Evolutionary conservation across 1,140 invertebrate genomes (phyloP).

Genomic region (Nebria ingens): DNA sequence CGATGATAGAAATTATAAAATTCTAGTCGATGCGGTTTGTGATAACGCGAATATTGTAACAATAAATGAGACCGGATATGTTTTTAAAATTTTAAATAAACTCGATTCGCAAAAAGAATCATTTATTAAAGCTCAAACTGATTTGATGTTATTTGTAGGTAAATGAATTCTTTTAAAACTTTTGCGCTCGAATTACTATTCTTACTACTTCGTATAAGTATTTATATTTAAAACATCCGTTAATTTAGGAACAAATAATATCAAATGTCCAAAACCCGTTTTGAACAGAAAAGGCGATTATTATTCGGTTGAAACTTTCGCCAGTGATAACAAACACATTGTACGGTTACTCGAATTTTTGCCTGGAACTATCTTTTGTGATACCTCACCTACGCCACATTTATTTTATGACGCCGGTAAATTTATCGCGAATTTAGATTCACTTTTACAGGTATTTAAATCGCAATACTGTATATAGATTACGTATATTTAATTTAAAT

Average conservation of each 20-base stretch:
- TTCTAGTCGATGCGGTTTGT: constrained; percentile 16
- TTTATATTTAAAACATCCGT: constrained; percentile 3
- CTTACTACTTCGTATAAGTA: constrained; percentile 6
- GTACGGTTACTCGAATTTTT: constrained; percentile 63
- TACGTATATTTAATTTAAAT: constrained; percentile 7
- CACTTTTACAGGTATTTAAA: constrained; percentile 46
- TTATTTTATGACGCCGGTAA: constrained; percentile 60
- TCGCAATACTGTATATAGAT: neutral
- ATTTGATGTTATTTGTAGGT: constrained; percentile 56
- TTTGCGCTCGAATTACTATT: too few species aligned
- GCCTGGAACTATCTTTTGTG: constrained; percentile 54
- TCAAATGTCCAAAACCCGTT: constrained; percentile 53
- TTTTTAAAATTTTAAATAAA: constrained; percentile 72
- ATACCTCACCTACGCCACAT: constrained; percentile 43
- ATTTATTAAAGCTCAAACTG: constrained; percentile 60
- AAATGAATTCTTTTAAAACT: constrained; percentile 25
- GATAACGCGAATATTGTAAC: constrained; percentile 19
- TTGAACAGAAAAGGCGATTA: constrained; percentile 51
- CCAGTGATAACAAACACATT: constrained; percentile 42
- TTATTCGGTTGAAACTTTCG: constrained; percentile 45
- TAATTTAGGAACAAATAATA: constrained; percentile 11
- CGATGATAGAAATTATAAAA: constrained; percentile 67
- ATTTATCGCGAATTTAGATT: constrained; percentile 55
- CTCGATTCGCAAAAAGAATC: constrained; percentile 58
- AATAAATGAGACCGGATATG: constrained; percentile 47